Evolutionary conservation across 2,888 invertebrate species (phyloP).

Genomic region (Lymantria monacha): DNA sequence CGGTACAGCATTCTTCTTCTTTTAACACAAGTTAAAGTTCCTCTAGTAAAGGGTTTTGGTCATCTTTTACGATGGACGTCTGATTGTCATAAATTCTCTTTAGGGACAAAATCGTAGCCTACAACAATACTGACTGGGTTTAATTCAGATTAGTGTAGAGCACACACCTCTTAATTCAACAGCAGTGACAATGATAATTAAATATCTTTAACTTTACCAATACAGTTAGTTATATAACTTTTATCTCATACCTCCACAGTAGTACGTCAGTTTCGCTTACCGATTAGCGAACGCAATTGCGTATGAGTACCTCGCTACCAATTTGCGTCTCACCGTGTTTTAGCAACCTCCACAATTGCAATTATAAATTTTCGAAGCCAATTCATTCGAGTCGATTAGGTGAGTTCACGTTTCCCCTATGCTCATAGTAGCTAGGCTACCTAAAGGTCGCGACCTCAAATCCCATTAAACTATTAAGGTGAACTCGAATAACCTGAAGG

Average conservation of each 20-base stretch:
- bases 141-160: no score
- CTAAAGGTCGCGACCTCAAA: conserved; percentile 9
- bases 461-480: conserved; percentile 5
- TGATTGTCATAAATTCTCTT: no score
- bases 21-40: no score
- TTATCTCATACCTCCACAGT: not conserved
- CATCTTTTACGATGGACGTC: no score
- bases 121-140: no score
- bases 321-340: not conserved
- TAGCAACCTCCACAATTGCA: conserved; percentile 5
- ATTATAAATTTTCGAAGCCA: conserved; percentile 11
- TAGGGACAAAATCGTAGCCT: no score
- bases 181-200: no score
- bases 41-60: no score
- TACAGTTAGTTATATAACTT: not conserved
- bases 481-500: conserved; percentile 4
- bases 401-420: conserved; percentile 5
- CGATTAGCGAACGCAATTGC: not conserved
- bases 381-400: conserved; percentile 8
- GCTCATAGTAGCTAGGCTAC: conserved; percentile 2
- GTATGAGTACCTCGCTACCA: not conserved
- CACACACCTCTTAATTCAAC: no score
- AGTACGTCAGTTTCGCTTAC: not conserved
- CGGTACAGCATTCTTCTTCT: no score
- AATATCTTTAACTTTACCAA: no score